Evolutionary conservation across 1,140 invertebrate genomes (phyloP).

Genomic region (Lepidurus arcticus): DNA sequence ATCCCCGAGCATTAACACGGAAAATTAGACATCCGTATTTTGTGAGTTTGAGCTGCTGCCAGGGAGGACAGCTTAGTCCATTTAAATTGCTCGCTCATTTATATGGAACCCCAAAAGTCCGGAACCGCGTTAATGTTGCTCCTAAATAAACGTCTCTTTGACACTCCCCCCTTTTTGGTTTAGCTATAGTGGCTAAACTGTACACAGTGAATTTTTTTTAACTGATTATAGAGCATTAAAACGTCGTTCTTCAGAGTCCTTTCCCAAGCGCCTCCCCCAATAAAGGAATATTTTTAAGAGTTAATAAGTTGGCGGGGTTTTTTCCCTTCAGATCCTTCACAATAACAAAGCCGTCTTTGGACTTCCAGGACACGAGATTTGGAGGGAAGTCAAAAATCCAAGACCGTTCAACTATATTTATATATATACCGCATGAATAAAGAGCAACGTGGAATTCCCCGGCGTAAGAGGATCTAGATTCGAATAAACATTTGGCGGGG

Average conservation of each 20-base stretch:
- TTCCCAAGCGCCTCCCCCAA: too few species aligned
- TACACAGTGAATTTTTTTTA: too few species aligned
- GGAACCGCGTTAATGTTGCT: slow-evolving; percentile 8
- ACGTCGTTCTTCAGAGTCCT: too few species aligned
- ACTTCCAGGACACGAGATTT: neutral
- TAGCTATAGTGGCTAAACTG: neutral
- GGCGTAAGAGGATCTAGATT: neutral
- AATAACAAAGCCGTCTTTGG: neutral
- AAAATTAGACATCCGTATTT: slow-evolving; percentile 6
- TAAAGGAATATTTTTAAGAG: too few species aligned
- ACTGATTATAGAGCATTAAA: too few species aligned
- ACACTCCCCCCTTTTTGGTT: neutral
- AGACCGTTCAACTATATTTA: neutral
- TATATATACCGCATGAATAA: neutral
- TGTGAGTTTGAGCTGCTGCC: neutral
- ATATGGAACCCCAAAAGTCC: neutral
- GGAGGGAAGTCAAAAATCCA: neutral
- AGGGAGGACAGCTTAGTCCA: slow-evolving; percentile 4
- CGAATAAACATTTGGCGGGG: neutral
- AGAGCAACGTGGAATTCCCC: neutral
- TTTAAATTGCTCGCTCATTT: slow-evolving; percentile 6
- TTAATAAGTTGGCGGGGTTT: too few species aligned
- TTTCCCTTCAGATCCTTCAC: too few species aligned
- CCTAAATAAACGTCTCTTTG: neutral
- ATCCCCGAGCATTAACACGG: slow-evolving; percentile 4